Evolutionary conservation across 92 coral and sea anemone genomes (phyloP), one percentile per base, ranked within the genome.

Genomic region (Bergia sp.): DNA sequence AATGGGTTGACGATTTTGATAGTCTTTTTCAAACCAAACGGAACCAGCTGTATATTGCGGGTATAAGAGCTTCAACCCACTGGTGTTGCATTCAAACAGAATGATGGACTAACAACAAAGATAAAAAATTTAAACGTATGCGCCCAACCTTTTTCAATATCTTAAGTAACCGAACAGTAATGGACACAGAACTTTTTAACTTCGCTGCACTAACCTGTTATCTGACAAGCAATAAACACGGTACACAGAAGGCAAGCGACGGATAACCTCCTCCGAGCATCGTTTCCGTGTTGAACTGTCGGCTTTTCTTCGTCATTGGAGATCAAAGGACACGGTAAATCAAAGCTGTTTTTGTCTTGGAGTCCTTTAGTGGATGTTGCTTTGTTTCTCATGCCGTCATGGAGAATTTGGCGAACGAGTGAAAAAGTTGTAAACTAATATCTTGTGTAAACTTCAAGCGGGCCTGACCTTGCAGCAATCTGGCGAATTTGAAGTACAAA

Each of bases 191-290:
- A 69, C 37, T n/a, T 29, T 36, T 5, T 64, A 66, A 20, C n/a
- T 45, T 45, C 37, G 1, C 8, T 50, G 4, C 45, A 69, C 87
- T 10, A 23, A 95, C 98, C 98, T 18, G 93, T 84, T 79, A 95
- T 88, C 81, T 95, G 96, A 16, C 92, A 93, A 80, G 86, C 79
- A 66, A 95, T 95, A 76, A 95, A 95, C 42, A 92, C 53, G 5
- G 92, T 81, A 77, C 98, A 95, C 55, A 95, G 92, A 47, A 93
- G 69, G 20, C 90, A 86, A 0, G 98, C 98, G 12, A 88, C 49
- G 73, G 92, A 74, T 41, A 95, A 77, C 21, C 94, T 85, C 76
- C 61, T 76, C 20, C 89, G 86, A 2, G 92, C 91, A 85, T 95
- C 94, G 37, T 81, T 86, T 41, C 71, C 85, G 21, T 91, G 91